Evolutionary conservation across 2,113 vertebrate genomes (phyloP).

Genomic region (Gasterosteus nipponicus): DNA sequence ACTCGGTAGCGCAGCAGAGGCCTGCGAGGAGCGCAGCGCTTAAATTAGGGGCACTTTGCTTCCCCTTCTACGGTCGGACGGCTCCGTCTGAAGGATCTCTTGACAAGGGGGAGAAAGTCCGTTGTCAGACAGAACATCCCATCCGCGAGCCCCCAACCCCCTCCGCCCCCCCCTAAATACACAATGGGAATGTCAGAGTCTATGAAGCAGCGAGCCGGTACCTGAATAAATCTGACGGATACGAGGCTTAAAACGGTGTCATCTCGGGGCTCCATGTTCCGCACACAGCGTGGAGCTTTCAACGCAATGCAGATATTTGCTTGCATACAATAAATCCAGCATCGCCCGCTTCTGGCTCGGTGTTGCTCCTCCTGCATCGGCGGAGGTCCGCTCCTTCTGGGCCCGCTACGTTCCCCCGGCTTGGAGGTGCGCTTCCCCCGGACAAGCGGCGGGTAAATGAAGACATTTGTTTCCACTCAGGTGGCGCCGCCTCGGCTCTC

Average conservation of each 20-base stretch:
- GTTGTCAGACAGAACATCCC: constrained; percentile 64
- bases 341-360: too few relatives aligned
- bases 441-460: constrained; percentile 78
- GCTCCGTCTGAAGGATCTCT: constrained; percentile 64
- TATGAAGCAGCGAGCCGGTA: constrained; percentile 72
- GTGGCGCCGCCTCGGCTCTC: constrained; percentile 83
- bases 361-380: too few relatives aligned
- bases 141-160: constrained; percentile 19
- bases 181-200: constrained; percentile 76
- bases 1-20: neutral
- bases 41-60: constrained; percentile 67
- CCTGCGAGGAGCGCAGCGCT: constrained; percentile 21
- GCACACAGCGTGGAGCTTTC: neutral
- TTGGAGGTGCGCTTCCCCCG: constrained; percentile 60
- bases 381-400: too few relatives aligned
- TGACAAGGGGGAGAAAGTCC: constrained; percentile 59
- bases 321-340: too few relatives aligned
- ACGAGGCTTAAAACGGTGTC: constrained; percentile 31
- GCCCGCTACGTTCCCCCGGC: neutral
- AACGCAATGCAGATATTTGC: too few relatives aligned
- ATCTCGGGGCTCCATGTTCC: constrained; percentile 2
- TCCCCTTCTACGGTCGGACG: constrained; percentile 55
- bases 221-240: constrained; percentile 71
- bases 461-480: constrained; percentile 85
- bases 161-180: constrained; percentile 57